Evolutionary conservation across 2,797 vertebrate genomes (phyloP).

Genomic region (Brachyrhaphis roseni): DNA sequence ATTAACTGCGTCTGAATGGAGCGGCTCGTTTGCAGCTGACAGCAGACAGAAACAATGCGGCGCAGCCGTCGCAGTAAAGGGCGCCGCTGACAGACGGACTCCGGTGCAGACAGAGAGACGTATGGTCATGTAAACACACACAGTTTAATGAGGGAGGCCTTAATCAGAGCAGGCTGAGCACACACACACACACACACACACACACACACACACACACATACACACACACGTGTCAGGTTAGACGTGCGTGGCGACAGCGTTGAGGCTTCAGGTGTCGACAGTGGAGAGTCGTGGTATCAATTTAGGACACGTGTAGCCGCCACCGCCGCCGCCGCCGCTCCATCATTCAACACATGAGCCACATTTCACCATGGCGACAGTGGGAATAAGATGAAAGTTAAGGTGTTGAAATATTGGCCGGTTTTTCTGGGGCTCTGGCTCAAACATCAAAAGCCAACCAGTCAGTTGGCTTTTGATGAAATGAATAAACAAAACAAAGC

Average conservation of each 20-base stretch:
- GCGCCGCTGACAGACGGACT: conserved; percentile 68
- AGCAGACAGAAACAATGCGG: conserved; percentile 21
- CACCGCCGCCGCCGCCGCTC: background rate
- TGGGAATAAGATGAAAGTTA: background rate
- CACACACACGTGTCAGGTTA: conserved; percentile 28
- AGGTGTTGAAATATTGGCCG: conserved; percentile 24
- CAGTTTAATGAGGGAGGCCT: conserved; percentile 56
- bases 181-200: conserved; percentile 47
- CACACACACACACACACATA: conserved; percentile 20
- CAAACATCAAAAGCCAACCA: conserved; percentile 4
- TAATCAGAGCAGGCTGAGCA: conserved; percentile 69
- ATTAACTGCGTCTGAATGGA: conserved; percentile 64
- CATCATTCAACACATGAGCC: conserved; percentile 24
- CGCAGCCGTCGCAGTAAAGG: conserved; percentile 26
- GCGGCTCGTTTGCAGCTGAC: conserved; percentile 41
- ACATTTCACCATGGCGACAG: conserved; percentile 27
- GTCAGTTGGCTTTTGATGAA: conserved; percentile 18
- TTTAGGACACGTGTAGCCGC: conserved; percentile 28
- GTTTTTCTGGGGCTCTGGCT: conserved; percentile 14
- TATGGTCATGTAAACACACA: conserved; percentile 47
- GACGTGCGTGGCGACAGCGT: conserved; percentile 20
- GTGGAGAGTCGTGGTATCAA: conserved; percentile 25
- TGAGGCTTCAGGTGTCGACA: conserved; percentile 40
- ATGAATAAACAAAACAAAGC: background rate
- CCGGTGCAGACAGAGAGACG: conserved; percentile 52